Percentiles rank a stretch among this genome's conserved stretches.
Evolutionary conservation across 1,140 invertebrate genomes (phyloP).

Genomic region (Ceratosolen solmsi): DNA sequence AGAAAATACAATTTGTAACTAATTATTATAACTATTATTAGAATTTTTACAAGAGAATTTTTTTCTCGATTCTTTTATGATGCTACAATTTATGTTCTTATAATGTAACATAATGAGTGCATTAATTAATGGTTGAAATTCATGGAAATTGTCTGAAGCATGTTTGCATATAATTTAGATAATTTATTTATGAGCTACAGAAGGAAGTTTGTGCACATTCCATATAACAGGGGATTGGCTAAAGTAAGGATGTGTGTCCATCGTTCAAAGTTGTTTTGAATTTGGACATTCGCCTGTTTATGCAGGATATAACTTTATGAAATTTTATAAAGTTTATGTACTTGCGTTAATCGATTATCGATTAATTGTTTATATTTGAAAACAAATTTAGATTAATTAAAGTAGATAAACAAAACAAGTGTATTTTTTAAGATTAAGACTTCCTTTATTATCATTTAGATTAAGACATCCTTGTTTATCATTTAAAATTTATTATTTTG

Average conservation of each 20-base stretch:
- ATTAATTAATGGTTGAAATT: conserved; percentile 42
- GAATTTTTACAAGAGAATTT: no score
- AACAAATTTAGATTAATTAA: no score
- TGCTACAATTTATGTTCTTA: conserved; percentile 39
- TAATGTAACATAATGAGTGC: conserved; percentile 32
- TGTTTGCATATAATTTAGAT: conserved; percentile 31
- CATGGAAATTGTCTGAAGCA: conserved; percentile 17
- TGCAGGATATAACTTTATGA: not conserved
- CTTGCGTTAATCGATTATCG: not conserved
- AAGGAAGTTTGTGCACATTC: not conserved
- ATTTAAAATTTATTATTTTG: no score
- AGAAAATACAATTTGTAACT: no score
- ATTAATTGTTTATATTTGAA: no score
- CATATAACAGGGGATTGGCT: no score
- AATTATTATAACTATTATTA: no score
- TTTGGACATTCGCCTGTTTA: not conserved
- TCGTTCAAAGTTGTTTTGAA: not conserved
- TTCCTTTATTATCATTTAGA: no score
- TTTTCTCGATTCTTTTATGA: not conserved
- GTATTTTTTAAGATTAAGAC: no score
- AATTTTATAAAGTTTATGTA: conserved; percentile 31
- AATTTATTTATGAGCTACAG: conserved; percentile 39
- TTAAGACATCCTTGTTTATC: no score
- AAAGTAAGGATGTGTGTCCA: not conserved
- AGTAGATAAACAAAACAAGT: no score